Percentiles rank a stretch among this genome's conserved stretches.
Evolutionary conservation across 2,888 invertebrate species (phyloP).

Genomic region (Marasmarcha lunaedactyla): DNA sequence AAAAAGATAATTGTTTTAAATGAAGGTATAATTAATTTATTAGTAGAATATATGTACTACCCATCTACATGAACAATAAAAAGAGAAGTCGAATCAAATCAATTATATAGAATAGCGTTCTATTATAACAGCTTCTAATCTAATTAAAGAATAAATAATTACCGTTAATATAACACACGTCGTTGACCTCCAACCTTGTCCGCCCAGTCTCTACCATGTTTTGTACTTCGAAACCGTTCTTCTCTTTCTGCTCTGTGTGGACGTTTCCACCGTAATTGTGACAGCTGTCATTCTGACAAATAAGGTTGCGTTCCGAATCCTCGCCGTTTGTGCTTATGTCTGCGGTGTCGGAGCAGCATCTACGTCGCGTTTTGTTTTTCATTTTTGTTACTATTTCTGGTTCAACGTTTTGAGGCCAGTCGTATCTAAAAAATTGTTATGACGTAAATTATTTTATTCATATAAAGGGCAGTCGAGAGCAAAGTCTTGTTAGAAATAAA

Average conservation of each 20-base stretch:
- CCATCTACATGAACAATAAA: no score
- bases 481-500: no score
- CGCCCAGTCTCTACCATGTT: conserved; percentile 76
- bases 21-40: no score
- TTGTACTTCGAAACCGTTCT: conserved; percentile 35
- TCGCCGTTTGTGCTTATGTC: conserved; percentile 15
- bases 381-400: conserved; percentile 49
- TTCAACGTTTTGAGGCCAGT: conserved; percentile 76
- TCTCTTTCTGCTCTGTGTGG: conserved; percentile 13
- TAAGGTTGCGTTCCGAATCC: conserved; percentile 10
- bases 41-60: no score
- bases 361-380: conserved; percentile 26
- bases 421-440: conserved; percentile 65
- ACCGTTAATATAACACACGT: conserved; percentile 97
- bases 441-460: no score
- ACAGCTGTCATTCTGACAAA: conserved; percentile 13
- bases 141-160: no score
- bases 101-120: no score
- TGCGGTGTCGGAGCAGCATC: conserved; percentile 30
- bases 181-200: conserved; percentile 76
- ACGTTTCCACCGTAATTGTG: conserved; percentile 3
- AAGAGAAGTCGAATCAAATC: no score
- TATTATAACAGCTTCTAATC: no score
- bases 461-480: no score
- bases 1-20: no score